Conservation (phyloP, 2,113 vertebrate species). For the Siniperca knerii region DNA sequence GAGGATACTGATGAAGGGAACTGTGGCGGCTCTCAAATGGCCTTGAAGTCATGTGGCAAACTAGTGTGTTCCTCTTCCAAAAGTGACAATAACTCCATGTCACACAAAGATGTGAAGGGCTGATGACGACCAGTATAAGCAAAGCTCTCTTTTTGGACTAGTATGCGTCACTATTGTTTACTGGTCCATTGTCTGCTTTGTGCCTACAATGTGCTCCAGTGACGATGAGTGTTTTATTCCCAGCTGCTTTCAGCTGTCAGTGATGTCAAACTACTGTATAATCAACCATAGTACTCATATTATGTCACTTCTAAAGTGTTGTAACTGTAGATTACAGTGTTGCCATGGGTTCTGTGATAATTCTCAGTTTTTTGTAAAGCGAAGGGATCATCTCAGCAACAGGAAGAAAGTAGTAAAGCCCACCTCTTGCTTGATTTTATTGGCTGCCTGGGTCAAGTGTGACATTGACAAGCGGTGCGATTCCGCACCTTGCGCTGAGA, state of each 20-base stretch:
- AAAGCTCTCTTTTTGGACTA: not conserved
- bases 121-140: not conserved
- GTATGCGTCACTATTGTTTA: not conserved
- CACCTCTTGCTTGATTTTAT: no score
- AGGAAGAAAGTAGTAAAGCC: not conserved
- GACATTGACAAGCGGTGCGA: no score
- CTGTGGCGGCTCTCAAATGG: not conserved
- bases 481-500: no score
- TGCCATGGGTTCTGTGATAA: not conserved
- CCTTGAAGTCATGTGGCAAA: not conserved
- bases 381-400: not conserved
- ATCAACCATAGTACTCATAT: not conserved
- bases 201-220: not conserved
- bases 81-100: not conserved
- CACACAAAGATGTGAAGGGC: no score
- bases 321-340: not conserved
- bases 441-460: no score
- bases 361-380: no score
- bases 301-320: not conserved
- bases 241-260: not conserved
- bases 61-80: not conserved
- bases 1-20: not conserved
- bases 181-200: slow-evolving; percentile 3
- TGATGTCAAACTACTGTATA: not conserved
- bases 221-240: not conserved